A percentile compares a stretch with the other conserved stretches of the same genome.
Evolutionary conservation across 2,888 invertebrate genomes (phyloP).

Genomic region (Polyommatus iphigenia): DNA sequence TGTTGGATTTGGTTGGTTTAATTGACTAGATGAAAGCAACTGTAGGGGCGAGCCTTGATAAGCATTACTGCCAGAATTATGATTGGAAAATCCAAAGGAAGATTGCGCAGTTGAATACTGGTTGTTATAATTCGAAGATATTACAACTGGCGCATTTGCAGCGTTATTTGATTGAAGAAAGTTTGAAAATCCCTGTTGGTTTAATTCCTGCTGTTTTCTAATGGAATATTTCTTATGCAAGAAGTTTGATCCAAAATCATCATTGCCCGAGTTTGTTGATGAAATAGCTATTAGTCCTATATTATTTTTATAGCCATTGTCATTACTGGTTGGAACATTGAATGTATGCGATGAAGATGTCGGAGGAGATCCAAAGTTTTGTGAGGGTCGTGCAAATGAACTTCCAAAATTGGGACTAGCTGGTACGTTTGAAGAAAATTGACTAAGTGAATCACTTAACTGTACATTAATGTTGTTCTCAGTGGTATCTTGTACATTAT

Average conservation of each 20-base stretch:
- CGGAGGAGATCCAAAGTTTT: background rate
- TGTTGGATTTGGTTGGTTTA: background rate
- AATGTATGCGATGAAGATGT: background rate
- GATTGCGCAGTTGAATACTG: background rate
- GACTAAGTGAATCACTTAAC: background rate
- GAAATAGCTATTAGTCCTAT: background rate
- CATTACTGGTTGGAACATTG: background rate
- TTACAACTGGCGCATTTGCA: background rate
- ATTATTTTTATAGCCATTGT: background rate
- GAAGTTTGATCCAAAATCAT: slow-evolving; percentile 1
- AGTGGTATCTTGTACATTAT: background rate
- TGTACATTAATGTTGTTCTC: background rate
- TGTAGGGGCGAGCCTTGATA: too few species aligned
- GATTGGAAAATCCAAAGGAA: background rate
- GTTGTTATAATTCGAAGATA: background rate
- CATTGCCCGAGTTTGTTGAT: background rate
- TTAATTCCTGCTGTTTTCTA: slow-evolving; percentile 32
- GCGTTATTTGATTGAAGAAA: background rate
- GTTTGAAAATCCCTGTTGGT: slow-evolving; percentile 18
- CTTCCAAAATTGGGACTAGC: slow-evolving; percentile 9
- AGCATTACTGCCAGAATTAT: background rate
- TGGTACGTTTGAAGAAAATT: background rate
- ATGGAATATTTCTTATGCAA: slow-evolving; percentile 18
- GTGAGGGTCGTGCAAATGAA: background rate
- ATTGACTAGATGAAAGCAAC: background rate